Conservation (phyloP, 2,888 invertebrate species). For the Nyleta sp. region DNA sequence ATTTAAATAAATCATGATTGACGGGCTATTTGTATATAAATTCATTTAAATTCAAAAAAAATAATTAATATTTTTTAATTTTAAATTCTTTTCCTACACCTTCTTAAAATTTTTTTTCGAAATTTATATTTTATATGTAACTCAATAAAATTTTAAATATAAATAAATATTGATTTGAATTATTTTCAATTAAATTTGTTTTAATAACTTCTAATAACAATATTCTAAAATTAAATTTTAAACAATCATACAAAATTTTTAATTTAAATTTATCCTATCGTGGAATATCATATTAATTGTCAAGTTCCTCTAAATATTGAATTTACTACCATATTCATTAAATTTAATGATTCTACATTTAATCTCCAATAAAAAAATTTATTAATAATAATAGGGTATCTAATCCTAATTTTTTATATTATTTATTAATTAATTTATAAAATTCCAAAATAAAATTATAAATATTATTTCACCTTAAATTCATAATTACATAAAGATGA, state of each 20-base stretch:
- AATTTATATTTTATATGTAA: conserved; percentile 87
- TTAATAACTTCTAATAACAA: conserved; percentile 81
- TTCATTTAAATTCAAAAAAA: conserved; percentile 77
- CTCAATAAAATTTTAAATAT: conserved; percentile 87
- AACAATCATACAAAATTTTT: conserved; percentile 61
- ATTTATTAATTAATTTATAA: conserved; percentile 69
- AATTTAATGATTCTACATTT: conserved; percentile 82
- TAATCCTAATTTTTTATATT: conserved; percentile 80
- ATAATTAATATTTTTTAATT: conserved; percentile 86
- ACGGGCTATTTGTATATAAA: conserved; percentile 90
- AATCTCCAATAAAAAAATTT: conserved; percentile 84
- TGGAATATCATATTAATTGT: conserved; percentile 56
- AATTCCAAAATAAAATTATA: conserved; percentile 82
- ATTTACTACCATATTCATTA: conserved; percentile 69
- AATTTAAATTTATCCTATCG: conserved; percentile 45
- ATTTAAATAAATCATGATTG: conserved; percentile 74
- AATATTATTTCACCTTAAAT: conserved; percentile 82
- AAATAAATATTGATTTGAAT: conserved; percentile 86
- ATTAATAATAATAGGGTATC: conserved; percentile 83
- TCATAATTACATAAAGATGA: conserved; percentile 84
- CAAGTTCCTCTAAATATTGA: conserved; percentile 56
- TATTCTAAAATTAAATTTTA: conserved; percentile 61
- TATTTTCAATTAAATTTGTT: conserved; percentile 85
- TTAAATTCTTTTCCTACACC: conserved; percentile 82
- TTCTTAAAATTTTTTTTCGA: conserved; percentile 85